Base-by-base conservation (phyloP, 2,113 vertebrate species). In the Cyanistes caeruleus region DNA sequence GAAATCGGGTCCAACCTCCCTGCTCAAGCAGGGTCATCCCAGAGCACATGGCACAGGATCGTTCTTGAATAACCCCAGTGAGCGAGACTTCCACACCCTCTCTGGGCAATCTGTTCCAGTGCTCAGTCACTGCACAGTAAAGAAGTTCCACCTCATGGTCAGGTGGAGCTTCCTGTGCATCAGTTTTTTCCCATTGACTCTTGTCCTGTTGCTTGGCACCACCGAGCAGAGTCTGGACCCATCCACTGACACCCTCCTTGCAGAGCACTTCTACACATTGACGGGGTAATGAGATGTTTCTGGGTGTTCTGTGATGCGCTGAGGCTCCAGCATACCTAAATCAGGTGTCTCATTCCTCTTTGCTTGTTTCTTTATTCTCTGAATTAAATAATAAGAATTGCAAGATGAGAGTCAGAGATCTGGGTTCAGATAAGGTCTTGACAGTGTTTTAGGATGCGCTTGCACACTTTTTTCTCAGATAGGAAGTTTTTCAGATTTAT, bases 241-340 rank as follows among this genome's bases (percentile, higher is more conserved):
- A 33, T 23, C 17, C 7, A 5, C 22, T 27, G 39, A n/a, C 39
- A 3, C 6, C 4, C 9, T 39, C 28, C 20, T 39, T 68, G 25
- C 20, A 22, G 27, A 33, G 7, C 7, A 2, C 23, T n/a, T 24
- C 2, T 10, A 4, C 11, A 13, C n/a, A 13, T 0, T 7, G n/a
- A 9, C 48, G n/a, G 44, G 11, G 7, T 14, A 10, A n/a, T 35
- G 30, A 55, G 17, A 2, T 28, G 2, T 27, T 52, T 17, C 15
- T 55, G 27, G 5, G 27, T 70, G 49, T 39, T 35, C 20, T 25
- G 28, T 10, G 4, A 24, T 6, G 4, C 27, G 19, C 51, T 28
- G 24, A 68, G 43, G 30, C 9, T 49, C 37, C 37, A 9, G 11
- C 11, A 0, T 18, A 2, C 35, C 31, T 25, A 10, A 22, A 6